Conservation (phyloP, 92 coral and sea anemone genomes). For the Epizoanthus scotinus region DNA sequence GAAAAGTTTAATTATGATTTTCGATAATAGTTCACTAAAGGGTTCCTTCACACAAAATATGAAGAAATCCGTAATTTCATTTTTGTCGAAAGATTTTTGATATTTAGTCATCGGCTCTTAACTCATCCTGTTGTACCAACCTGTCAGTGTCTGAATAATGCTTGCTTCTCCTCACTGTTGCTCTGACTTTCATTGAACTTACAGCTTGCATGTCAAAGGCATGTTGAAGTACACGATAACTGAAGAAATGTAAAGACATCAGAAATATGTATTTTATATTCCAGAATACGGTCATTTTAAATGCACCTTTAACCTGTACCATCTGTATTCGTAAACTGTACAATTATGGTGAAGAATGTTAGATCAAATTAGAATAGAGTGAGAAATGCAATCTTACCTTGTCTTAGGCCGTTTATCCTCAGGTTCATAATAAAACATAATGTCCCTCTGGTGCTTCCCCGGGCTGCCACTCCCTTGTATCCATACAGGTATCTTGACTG, state of each 20-base stretch:
- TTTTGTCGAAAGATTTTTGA: no score
- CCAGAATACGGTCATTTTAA: no score
- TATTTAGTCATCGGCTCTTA: no score
- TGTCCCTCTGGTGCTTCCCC: conserved; percentile 62
- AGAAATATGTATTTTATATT: neutral
- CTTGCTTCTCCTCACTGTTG: conserved; percentile 92
- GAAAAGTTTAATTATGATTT: no score
- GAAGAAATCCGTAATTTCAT: no score
- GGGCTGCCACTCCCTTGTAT: conserved; percentile 69
- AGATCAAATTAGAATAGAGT: no score
- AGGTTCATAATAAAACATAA: conserved; percentile 89
- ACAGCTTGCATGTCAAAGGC: conserved; percentile 71
- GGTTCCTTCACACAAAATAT: no score
- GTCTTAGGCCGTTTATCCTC: conserved; percentile 58
- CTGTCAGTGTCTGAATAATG: conserved; percentile 52
- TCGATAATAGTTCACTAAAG: no score
- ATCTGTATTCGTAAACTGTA: neutral
- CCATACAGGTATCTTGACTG: conserved; percentile 89
- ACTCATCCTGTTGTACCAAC: conserved; percentile 13
- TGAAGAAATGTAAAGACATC: conserved; percentile 20
- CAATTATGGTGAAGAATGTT: neutral
- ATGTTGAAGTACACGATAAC: conserved; percentile 94
- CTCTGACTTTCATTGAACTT: conserved; percentile 82
- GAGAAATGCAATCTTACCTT: conserved; percentile 56
- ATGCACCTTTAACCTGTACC: neutral